Evolutionary conservation across 64 coral and sea anemone genomes (phyloP).

Genomic region (Hydrozoanthus tunicans): DNA sequence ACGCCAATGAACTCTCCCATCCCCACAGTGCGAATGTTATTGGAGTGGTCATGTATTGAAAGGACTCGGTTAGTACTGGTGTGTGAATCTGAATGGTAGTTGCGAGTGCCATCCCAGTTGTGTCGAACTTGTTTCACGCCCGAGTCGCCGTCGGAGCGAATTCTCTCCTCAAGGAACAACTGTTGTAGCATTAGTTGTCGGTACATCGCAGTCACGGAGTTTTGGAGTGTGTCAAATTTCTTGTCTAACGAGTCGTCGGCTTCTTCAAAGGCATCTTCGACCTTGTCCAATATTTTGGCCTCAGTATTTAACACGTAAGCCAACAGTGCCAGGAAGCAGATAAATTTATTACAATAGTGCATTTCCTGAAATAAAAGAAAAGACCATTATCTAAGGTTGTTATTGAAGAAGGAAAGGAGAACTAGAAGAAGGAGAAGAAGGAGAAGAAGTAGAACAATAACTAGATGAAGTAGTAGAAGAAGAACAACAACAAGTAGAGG

Average conservation of each 20-base stretch:
- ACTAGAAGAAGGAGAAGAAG: too few species aligned
- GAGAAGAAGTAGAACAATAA: too few species aligned
- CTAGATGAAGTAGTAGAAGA: too few species aligned
- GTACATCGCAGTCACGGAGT: too few species aligned
- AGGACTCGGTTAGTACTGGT: neutral
- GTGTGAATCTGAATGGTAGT: constrained; percentile 30
- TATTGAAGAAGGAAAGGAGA: too few species aligned
- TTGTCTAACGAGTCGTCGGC: neutral
- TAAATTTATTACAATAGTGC: neutral
- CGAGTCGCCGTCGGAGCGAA: neutral
- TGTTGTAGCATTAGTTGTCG: constrained; percentile 26
- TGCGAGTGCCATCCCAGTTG: neutral
- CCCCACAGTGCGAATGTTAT: constrained; percentile 41
- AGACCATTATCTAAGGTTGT: neutral
- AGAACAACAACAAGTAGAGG: too few species aligned
- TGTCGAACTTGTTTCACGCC: constrained; percentile 33
- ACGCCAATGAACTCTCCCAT: too few species aligned
- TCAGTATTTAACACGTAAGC: neutral
- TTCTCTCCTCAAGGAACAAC: constrained; percentile 14
- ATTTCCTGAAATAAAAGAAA: neutral
- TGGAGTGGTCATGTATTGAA: constrained; percentile 18
- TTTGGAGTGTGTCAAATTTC: too few species aligned
- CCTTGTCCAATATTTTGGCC: neutral
- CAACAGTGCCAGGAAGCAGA: neutral
- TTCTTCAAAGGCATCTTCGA: neutral